phyloP scores from a whole-genome alignment of 2,888 invertebrate species.

The Ornithoptera alexandrae region DNA sequence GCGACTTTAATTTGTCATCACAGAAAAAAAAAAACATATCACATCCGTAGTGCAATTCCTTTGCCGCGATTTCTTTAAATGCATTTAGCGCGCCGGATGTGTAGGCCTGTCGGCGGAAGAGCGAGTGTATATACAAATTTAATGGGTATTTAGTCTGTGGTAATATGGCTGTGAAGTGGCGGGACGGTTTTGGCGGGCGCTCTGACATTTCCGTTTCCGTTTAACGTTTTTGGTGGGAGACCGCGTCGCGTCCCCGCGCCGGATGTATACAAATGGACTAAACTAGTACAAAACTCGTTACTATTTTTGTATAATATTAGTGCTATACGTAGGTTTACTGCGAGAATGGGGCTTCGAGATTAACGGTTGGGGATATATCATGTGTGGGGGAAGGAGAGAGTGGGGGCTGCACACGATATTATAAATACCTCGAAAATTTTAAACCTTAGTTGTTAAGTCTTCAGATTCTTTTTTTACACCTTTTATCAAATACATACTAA shows the following conservation, averaged over 20 bases:
- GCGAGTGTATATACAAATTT: slow-evolving; percentile 34
- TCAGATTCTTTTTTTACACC: slow-evolving; percentile 9
- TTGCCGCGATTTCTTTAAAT: slow-evolving; percentile 41
- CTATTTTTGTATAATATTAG: slow-evolving; percentile 77
- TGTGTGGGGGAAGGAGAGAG: background rate
- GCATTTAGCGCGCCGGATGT: slow-evolving; percentile 48
- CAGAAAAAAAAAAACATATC: slow-evolving; percentile 20
- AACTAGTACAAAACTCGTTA: slow-evolving; percentile 78
- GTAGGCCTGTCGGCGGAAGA: slow-evolving; percentile 3
- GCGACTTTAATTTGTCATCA: slow-evolving; percentile 34
- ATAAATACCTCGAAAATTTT: slow-evolving; percentile 21
- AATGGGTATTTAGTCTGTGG: slow-evolving; percentile 38
- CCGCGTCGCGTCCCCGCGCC: slow-evolving; percentile 58
- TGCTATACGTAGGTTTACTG: slow-evolving; percentile 70
- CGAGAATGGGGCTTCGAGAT: slow-evolving; percentile 47
- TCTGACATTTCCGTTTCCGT: slow-evolving; percentile 14
- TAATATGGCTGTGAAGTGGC: slow-evolving; percentile 51
- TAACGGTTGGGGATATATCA: slow-evolving; percentile 45
- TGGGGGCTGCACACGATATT: slow-evolving; percentile 6
- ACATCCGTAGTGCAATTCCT: slow-evolving; percentile 27
- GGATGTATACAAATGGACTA: slow-evolving; percentile 72
- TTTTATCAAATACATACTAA: slow-evolving; percentile 36
- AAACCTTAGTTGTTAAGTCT: slow-evolving; percentile 19
- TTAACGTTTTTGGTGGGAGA: slow-evolving; percentile 32
- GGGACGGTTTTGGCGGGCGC: slow-evolving; percentile 32